Conservation (phyloP, 2,888 invertebrate species). For the Liodrosophila aerea region DNA sequence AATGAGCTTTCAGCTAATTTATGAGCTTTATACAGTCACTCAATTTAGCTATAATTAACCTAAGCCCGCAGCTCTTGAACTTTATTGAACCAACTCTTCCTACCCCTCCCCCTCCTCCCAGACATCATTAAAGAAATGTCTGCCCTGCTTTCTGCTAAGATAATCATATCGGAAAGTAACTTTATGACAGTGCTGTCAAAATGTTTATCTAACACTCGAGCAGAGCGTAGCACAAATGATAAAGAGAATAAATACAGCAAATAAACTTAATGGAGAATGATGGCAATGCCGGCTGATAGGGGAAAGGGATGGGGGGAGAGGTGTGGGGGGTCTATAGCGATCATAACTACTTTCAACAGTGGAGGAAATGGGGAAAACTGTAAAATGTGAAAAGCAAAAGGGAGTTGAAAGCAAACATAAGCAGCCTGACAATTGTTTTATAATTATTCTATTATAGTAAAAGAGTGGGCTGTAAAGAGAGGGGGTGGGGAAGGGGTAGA, state of each 20-base stretch:
- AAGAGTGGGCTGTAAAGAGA: neutral
- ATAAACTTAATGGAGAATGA: constrained; percentile 54
- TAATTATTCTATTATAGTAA: constrained; percentile 63
- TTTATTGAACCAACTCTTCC: constrained; percentile 3
- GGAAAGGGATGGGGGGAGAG: neutral
- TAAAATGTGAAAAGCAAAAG: constrained; percentile 3
- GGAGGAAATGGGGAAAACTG: neutral
- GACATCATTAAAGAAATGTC: neutral
- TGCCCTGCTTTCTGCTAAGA: constrained; percentile 9
- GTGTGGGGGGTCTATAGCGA: constrained; percentile 24
- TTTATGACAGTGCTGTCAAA: constrained; percentile 70
- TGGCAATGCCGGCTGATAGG: constrained; percentile 20
- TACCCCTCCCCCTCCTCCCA: too few relatives aligned
- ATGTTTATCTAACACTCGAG: constrained; percentile 72
- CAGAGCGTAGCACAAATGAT: constrained; percentile 48
- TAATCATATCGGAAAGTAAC: constrained; percentile 35
- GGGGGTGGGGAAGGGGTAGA: neutral
- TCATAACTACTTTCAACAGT: constrained; percentile 26
- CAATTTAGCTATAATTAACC: constrained; percentile 12
- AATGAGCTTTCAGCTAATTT: neutral
- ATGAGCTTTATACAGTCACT: neutral
- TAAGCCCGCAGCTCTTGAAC: constrained; percentile 6
- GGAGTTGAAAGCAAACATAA: constrained; percentile 16
- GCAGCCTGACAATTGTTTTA: constrained; percentile 69
- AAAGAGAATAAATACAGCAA: constrained; percentile 56